Base-by-base conservation (phyloP, 2,888 invertebrate genomes). In the Magallana nippona region DNA sequence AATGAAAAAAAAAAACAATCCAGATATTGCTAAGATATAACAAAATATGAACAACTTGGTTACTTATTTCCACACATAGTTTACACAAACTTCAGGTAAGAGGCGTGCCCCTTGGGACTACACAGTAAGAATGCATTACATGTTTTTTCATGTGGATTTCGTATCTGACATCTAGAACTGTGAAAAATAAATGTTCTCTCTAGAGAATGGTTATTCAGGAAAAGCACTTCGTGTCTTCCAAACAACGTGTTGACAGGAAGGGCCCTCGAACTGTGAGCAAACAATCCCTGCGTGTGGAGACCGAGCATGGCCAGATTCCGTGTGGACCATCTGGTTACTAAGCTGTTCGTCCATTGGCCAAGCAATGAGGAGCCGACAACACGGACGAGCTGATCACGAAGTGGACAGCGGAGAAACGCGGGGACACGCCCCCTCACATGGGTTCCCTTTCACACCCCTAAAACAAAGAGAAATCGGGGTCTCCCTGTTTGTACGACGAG, bases 191-290 rank as follows among this genome's bases (percentile, higher is more conserved):
- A 22, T 71, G 71, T 71, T 22, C 8, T 27, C 27, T 15, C 71
- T 2, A 60, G 13, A 71, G 71, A 71, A 71, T 71, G 60, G 60
- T 60, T 19, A 60, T 60, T 60, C 60, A 60, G 60, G 60, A 60
- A 71, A 44, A 44, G 44, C 71, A 71, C 32, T 32, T 71, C 71
- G 22, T 63, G 71, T 71, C 71, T 71, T 71, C 71, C 13, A 22
- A 71, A 71, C 71, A 71, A 71, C 71, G 71, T 71, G 71, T 71
- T 71, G 71, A 71, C 71, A 71, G 71, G 71, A 71, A 71, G 71
- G 32, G 71, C 22, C 32, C 71, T 71, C 71, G 71, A 22, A 71
- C 22, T 71, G 71, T 71, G 71, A 22, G 13, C 27, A 71, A 71
- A 71, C 71, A 71, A 71, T 32, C 32, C 15, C 32, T 32, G 32